Percentiles rank a stretch among this genome's conserved stretches.
These are phyloP conservation scores for Auanema freiburgensis DNA, from an alignment of 2,888 invertebrate species.

Conservation along the genomic window DNA sequence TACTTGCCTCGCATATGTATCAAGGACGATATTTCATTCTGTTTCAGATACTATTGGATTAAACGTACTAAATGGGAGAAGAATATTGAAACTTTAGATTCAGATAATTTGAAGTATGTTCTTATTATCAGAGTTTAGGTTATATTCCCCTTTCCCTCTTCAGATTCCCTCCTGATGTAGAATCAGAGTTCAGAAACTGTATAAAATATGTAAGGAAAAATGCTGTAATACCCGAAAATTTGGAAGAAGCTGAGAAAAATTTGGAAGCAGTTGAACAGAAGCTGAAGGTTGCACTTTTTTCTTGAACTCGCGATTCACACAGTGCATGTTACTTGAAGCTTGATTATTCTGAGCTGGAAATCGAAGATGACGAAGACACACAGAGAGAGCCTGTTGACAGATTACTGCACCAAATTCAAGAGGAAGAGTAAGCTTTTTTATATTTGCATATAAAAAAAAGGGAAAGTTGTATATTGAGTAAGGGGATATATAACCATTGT, in stretches of 20 bases:
- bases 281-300: slow-evolving; percentile 9
- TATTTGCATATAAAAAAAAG: no score
- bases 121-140: no score
- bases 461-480: no score
- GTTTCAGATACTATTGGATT: slow-evolving; percentile 29
- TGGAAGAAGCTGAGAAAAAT: slow-evolving; percentile 25
- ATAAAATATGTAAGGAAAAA: slow-evolving; percentile 20
- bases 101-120: slow-evolving; percentile 3
- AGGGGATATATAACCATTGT: no score
- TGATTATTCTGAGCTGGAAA: slow-evolving; percentile 6
- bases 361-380: slow-evolving; percentile 16
- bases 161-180: slow-evolving; percentile 30
- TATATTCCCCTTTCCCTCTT: background rate
- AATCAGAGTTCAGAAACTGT: slow-evolving; percentile 17
- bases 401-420: slow-evolving; percentile 14
- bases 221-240: slow-evolving; percentile 23
- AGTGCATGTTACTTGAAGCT: background rate
- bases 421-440: slow-evolving; percentile 12
- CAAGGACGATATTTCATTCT: no score
- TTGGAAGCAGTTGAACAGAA: slow-evolving; percentile 24
- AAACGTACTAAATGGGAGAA: slow-evolving; percentile 26
- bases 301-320: background rate
- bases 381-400: slow-evolving; percentile 6
- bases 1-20: background rate
- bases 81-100: slow-evolving; percentile 8